phyloP scores from a whole-genome alignment of 2,113 vertebrate genomes.

The Peromyscus californicus region DNA sequence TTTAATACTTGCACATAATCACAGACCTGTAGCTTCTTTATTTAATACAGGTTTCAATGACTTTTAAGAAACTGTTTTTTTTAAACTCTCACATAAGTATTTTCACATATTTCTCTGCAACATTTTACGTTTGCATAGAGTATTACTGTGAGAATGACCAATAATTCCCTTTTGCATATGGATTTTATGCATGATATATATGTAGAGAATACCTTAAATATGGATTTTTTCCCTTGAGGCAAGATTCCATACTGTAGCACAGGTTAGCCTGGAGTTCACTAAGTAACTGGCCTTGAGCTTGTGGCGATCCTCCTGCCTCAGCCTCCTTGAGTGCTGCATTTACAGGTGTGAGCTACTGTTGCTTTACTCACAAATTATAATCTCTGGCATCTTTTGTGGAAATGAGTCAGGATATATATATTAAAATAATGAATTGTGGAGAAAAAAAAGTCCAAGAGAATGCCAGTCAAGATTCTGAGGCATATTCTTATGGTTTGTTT shows the following conservation, averaged over 20 bases:
- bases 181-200: constrained; percentile 47
- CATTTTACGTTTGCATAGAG: constrained; percentile 8
- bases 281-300: not conserved
- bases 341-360: not conserved
- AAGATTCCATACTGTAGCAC: not conserved
- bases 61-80: not conserved
- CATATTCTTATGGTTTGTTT: constrained; percentile 40
- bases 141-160: not conserved
- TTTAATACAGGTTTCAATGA: constrained; percentile 12
- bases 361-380: constrained; percentile 48
- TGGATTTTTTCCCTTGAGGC: not conserved
- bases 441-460: constrained; percentile 21
- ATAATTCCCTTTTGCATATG: constrained; percentile 44
- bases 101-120: constrained; percentile 38
- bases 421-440: constrained; percentile 52
- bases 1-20: not conserved
- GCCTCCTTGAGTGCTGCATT: not conserved
- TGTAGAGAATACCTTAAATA: constrained; percentile 35
- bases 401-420: constrained; percentile 39
- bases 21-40: constrained; percentile 19
- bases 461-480: not conserved
- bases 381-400: constrained; percentile 42
- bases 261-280: not conserved
- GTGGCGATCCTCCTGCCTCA: not conserved
- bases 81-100: not conserved